Percentiles rank a stretch among this genome's conserved stretches.
These are phyloP conservation scores for Paramuricea clavata DNA, from an alignment of 92 coral and sea anemone species.

Conservation along the genomic window DNA sequence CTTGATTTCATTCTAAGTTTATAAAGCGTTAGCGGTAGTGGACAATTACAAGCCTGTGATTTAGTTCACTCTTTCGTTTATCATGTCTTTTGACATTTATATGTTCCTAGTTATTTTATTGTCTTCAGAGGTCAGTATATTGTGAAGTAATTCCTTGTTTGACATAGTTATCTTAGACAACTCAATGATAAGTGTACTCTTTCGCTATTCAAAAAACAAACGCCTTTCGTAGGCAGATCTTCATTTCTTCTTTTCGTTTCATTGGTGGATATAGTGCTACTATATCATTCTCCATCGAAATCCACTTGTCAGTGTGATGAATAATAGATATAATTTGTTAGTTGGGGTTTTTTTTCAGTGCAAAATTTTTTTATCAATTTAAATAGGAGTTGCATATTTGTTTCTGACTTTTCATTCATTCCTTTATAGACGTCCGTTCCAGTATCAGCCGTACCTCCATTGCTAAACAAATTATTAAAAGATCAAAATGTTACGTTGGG, in stretches of 20 bases:
- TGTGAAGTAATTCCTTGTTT: background rate
- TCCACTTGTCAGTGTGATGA: too few species aligned
- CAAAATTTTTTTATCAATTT: too few species aligned
- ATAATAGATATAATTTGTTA: too few species aligned
- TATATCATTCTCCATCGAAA: too few species aligned
- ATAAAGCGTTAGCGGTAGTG: background rate
- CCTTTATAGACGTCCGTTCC: constrained; percentile 92
- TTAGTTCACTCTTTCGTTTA: background rate
- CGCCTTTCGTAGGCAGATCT: too few species aligned
- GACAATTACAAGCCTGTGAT: too few species aligned
- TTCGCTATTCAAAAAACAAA: background rate
- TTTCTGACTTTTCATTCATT: background rate
- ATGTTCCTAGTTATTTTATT: too few species aligned
- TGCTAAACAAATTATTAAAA: constrained; percentile 95
- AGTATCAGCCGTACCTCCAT: constrained; percentile 96
- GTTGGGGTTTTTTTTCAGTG: too few species aligned
- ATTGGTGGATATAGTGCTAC: too few species aligned
- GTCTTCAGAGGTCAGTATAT: too few species aligned
- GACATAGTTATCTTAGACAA: background rate
- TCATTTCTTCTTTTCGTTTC: too few species aligned
- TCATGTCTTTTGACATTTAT: too few species aligned
- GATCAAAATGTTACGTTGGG: constrained; percentile 99
- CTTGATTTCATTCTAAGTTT: background rate
- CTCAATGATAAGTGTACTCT: background rate
- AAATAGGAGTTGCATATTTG: background rate